Conservation (phyloP, 2,113 vertebrate genomes). For the Ondatra zibethicus region DNA sequence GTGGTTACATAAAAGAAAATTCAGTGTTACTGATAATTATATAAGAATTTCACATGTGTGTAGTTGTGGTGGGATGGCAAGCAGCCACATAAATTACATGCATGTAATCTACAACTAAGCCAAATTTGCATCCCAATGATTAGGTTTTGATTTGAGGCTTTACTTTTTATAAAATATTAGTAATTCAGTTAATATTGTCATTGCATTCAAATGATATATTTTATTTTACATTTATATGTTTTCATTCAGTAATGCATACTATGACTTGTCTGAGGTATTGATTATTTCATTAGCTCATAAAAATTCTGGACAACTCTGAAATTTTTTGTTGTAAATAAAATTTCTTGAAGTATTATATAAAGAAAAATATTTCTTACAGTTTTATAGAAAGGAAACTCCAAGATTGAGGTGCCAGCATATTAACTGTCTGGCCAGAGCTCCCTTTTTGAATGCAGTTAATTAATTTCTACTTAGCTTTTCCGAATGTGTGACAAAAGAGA, state of each 20-base stretch:
- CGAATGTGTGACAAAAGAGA: neutral
- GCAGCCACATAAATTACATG: neutral
- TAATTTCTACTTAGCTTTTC: neutral
- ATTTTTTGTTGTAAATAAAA: neutral
- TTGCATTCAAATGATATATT: constrained; percentile 23
- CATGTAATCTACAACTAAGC: neutral
- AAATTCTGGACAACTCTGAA: constrained; percentile 1
- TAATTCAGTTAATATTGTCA: neutral
- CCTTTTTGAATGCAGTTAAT: neutral
- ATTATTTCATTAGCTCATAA: constrained; percentile 1
- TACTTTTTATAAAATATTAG: constrained; percentile 24
- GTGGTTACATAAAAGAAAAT: constrained; percentile 24
- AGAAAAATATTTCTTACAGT: neutral
- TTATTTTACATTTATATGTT: constrained; percentile 3
- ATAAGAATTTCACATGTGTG: neutral
- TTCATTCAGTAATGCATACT: constrained; percentile 20
- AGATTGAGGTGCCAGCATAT: neutral
- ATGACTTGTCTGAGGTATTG: neutral
- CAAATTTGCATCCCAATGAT: neutral
- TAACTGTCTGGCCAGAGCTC: neutral
- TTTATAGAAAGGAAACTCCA: neutral
- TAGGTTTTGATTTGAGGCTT: neutral
- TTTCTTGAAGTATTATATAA: neutral
- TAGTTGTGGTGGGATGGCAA: neutral
- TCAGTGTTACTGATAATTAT: neutral